phyloP scores from a whole-genome alignment of 2,888 invertebrate species.

The Pedicia rivosa region DNA sequence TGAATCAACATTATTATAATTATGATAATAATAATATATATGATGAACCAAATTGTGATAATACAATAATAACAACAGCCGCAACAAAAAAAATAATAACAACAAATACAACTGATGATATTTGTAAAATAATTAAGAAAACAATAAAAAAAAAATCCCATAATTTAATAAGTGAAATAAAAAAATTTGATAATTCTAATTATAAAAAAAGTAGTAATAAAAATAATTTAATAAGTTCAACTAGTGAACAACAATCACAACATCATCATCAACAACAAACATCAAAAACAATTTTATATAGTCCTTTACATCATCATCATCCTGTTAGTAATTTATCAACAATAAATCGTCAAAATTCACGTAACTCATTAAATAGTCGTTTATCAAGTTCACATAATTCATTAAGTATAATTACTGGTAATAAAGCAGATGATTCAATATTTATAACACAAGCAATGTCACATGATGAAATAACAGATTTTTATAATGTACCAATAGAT shows the following conservation, averaged over 20 bases:
- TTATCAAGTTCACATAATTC: conserved; percentile 77
- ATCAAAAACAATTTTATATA: conserved; percentile 18
- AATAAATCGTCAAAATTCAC: conserved; percentile 48
- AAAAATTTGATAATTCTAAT: not conserved
- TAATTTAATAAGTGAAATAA: not conserved
- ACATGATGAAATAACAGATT: conserved; percentile 69
- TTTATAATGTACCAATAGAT: conserved; percentile 79
- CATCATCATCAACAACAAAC: too few relatives aligned
- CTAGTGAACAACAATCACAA: too few relatives aligned
- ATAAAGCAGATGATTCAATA: conserved; percentile 67
- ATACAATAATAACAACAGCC: not conserved
- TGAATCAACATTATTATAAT: conserved; percentile 15
- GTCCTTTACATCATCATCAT: conserved; percentile 24
- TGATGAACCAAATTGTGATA: conserved; percentile 24
- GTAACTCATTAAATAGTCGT: conserved; percentile 60
- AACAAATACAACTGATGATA: not conserved
- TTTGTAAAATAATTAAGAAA: not conserved
- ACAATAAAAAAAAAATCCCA: not conserved
- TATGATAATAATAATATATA: conserved; percentile 18
- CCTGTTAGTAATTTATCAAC: conserved; percentile 24
- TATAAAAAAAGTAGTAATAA: not conserved
- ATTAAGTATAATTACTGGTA: conserved; percentile 47
- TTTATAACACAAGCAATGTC: conserved; percentile 82
- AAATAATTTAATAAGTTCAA: too few relatives aligned
- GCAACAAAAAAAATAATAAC: not conserved